Evolutionary conservation across 2,888 invertebrate species (phyloP), one percentile per base, ranked within the genome.

Genomic region (Hypselothyrea guttata): DNA sequence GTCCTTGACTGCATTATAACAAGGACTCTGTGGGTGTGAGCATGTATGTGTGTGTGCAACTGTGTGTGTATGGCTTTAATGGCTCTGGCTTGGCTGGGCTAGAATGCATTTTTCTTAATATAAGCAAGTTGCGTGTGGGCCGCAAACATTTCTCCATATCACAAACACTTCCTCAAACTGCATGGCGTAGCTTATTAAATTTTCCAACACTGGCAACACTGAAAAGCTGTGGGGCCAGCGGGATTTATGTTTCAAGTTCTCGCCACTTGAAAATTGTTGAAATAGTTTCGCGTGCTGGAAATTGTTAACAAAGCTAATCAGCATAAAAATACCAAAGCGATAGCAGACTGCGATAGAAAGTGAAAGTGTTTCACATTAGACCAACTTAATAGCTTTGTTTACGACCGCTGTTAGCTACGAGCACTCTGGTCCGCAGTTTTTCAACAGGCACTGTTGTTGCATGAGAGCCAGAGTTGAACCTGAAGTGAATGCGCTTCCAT

Each of bases 261-360:
- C 42, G 52, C 18, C 40, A 15, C 13, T 34, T 34, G 7, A 18
- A 62, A 63, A 69, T 61, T 61, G 56, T 64, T 74, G 55, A 82
- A 79, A 78, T 83, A 79, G 76, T 78, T 78, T 78, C 74, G 78
- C 78, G 78, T 82, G 78, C 63, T 59, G 69, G 44, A 78, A 83
- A 78, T 78, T 78, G 79, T 83, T 78, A 78, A 74, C 74, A 45
- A 69, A 59, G 62, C 76, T 78, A 78, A 78, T 78, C 78, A 78
- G 76, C 78, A 78, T 78, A 83, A 82, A 73, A 79, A 78, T 74
- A 68, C 74, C 56, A 48, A n/a, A 28, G 34, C 58, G 55, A 67
- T 71, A 47, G 51, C 35, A 48, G 51, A 16, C 31, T 22, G 12
- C 11, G 15, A 16, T 11, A 30, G 34, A 56, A 68, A 67, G 44